Percentiles rank a stretch among this genome's conserved stretches.
These are phyloP conservation scores for Kryptolebias marmoratus DNA, from an alignment of 2,113 vertebrate species.

Conservation along the genomic window DNA sequence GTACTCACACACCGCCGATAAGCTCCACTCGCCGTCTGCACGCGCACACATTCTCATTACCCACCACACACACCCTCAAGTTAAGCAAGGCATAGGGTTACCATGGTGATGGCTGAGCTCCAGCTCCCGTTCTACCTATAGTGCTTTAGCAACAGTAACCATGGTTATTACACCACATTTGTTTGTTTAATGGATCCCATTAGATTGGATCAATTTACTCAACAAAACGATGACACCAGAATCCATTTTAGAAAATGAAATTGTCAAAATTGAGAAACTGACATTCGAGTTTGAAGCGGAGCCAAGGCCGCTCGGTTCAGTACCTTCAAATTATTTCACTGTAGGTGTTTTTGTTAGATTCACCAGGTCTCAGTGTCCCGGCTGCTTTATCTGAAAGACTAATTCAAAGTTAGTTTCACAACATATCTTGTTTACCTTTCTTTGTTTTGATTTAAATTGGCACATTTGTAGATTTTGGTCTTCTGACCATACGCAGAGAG, in stretches of 20 bases:
- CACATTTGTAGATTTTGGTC: neutral
- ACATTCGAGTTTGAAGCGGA: constrained; percentile 9
- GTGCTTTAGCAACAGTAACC: constrained; percentile 70
- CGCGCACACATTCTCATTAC: neutral
- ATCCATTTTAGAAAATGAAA: constrained; percentile 36
- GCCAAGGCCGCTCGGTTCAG: neutral
- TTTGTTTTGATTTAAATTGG: constrained; percentile 24
- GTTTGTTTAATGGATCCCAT: constrained; percentile 64
- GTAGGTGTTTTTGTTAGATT: neutral
- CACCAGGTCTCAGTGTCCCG: neutral
- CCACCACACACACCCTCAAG: constrained; percentile 7
- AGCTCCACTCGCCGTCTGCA: constrained; percentile 24
- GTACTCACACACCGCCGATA: constrained; percentile 37
- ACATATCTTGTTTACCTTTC: neutral
- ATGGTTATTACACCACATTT: constrained; percentile 70
- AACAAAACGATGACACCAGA: constrained; percentile 27
- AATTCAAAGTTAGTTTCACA: constrained; percentile 1
- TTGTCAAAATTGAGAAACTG: constrained; percentile 15
- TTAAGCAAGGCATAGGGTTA: constrained; percentile 69
- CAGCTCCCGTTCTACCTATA: constrained; percentile 66
- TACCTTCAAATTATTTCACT: neutral
- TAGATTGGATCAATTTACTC: constrained; percentile 57
- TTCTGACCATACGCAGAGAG: constrained; percentile 26
- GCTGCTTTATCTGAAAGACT: neutral
- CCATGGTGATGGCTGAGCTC: constrained; percentile 74